A percentile compares a stretch with the other conserved stretches of the same genome.
Conservation (phyloP, 2,888 invertebrate genomes). For the Drosophila flavopinicola region DNA sequence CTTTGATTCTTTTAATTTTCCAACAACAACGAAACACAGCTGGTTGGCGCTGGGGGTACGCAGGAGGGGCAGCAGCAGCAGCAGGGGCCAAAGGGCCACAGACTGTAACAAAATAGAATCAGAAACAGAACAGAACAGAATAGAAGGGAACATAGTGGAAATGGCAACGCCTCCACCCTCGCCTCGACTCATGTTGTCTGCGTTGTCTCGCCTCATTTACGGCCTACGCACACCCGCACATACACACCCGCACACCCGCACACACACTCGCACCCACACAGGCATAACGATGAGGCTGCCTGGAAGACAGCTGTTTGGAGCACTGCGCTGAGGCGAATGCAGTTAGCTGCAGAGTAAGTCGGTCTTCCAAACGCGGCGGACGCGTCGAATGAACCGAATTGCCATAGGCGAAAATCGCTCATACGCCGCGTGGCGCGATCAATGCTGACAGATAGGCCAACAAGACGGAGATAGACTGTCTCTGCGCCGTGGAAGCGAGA, state of each 20-base stretch:
- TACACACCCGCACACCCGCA: slow-evolving; percentile 9
- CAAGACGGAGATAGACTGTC: slow-evolving; percentile 3
- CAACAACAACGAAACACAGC: slow-evolving; percentile 41
- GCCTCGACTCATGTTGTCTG: slow-evolving; percentile 46
- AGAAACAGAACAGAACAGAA: slow-evolving; percentile 36
- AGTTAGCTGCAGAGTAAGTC: slow-evolving; percentile 72
- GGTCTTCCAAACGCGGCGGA: slow-evolving; percentile 71
- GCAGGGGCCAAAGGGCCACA: slow-evolving; percentile 33
- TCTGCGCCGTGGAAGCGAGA: slow-evolving; percentile 24
- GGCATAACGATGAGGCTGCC: slow-evolving; percentile 57
- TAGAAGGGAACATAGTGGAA: slow-evolving; percentile 21
- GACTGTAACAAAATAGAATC: slow-evolving; percentile 32
- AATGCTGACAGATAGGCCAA: slow-evolving; percentile 13
- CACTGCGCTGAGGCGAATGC: slow-evolving; percentile 51
- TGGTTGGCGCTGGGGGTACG: not conserved
- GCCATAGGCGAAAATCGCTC: slow-evolving; percentile 40
- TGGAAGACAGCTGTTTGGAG: slow-evolving; percentile 75
- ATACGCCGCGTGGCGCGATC: slow-evolving; percentile 72
- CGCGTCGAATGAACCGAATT: slow-evolving; percentile 41
- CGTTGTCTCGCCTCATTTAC: slow-evolving; percentile 68
- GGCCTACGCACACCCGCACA: slow-evolving; percentile 68
- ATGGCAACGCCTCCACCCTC: slow-evolving; percentile 1
- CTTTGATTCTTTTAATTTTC: slow-evolving; percentile 80
- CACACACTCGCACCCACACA: slow-evolving; percentile 10
- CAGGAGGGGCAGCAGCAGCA: not conserved